Percentiles rank a stretch among this genome's conserved stretches.
These are phyloP conservation scores for Promerops cafer DNA, from an alignment of 2,113 vertebrate species.

Conservation along the genomic window DNA sequence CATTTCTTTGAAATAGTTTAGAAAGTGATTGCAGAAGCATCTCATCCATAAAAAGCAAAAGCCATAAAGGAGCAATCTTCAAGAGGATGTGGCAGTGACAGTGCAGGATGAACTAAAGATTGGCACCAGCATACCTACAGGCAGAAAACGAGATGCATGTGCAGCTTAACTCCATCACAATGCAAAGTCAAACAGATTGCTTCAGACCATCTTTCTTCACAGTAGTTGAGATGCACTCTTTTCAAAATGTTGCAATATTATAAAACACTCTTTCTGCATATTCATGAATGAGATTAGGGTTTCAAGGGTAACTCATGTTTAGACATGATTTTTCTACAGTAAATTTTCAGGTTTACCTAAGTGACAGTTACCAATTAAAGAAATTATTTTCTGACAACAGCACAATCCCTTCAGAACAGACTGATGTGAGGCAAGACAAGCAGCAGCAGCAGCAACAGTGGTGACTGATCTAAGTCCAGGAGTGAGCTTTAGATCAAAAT, in stretches of 20 bases:
- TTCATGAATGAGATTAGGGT: background rate
- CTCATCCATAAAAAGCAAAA: background rate
- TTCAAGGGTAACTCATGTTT: background rate
- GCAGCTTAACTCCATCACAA: background rate
- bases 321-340: background rate
- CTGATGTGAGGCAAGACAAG: background rate
- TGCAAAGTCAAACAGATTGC: background rate
- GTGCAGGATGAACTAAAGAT: background rate
- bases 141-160: background rate
- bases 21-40: background rate
- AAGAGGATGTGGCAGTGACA: background rate
- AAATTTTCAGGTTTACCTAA: background rate
- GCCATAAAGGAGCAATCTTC: background rate
- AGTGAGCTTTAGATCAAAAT: background rate
- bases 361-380: background rate
- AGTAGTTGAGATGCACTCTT: background rate
- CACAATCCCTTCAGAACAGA: background rate
- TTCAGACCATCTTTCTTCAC: background rate
- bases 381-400: background rate
- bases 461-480: background rate
- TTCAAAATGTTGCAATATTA: background rate
- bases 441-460: rapidly evolving
- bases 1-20: background rate
- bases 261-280: background rate
- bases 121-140: background rate